Percentiles rank a stretch among this genome's conserved stretches.
phyloP scores from a whole-genome alignment of 2,888 invertebrate genomes.

The Pharmacophagus antenor region DNA sequence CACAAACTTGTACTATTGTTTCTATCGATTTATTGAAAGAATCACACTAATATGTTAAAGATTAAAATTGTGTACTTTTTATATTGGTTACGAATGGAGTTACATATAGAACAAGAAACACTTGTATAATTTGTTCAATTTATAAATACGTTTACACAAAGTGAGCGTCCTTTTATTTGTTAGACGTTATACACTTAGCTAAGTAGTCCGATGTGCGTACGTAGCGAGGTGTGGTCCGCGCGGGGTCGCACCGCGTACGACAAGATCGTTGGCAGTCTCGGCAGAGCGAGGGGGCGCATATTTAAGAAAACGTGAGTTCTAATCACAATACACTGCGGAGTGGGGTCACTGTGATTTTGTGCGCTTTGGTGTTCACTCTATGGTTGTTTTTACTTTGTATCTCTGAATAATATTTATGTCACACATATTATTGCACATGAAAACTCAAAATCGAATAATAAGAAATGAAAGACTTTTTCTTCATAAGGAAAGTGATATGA shows the following conservation, averaged over 20 bases:
- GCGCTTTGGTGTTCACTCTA: background rate
- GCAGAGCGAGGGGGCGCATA: constrained; percentile 69
- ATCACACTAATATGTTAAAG: too few species aligned
- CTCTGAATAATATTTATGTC: background rate
- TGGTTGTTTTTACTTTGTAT: background rate
- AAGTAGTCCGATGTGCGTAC: constrained; percentile 32
- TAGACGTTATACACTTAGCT: constrained; percentile 21
- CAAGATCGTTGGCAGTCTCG: constrained; percentile 64
- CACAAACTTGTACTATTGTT: too few species aligned
- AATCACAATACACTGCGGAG: constrained; percentile 18
- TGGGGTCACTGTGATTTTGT: constrained; percentile 28
- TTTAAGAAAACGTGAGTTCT: constrained; percentile 75
- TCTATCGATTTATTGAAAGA: too few species aligned
- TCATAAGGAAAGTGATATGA: too few species aligned
- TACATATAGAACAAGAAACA: background rate
- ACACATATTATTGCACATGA: too few species aligned
- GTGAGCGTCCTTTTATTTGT: background rate
- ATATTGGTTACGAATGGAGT: too few species aligned
- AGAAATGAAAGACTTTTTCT: background rate
- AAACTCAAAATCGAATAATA: too few species aligned
- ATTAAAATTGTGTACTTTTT: too few species aligned
- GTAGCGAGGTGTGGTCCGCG: constrained; percentile 52
- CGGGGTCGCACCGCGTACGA: constrained; percentile 61
- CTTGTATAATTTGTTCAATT: background rate
- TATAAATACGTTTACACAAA: background rate